Conservation (phyloP, 2,888 invertebrate genomes). For the Melinaea marsaeus region DNA sequence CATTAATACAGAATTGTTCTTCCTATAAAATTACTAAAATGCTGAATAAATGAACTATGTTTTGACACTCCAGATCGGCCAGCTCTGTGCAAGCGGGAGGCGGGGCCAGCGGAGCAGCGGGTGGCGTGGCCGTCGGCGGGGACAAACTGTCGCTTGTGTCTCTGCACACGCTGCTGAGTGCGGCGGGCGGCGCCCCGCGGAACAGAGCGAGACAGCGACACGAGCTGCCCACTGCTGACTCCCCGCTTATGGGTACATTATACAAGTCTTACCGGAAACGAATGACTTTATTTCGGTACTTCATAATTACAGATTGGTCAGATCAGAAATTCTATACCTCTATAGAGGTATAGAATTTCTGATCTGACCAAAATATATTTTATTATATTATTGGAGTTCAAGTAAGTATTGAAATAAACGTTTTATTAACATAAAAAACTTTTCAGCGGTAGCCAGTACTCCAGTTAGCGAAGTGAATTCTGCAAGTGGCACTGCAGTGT, state of each 20-base stretch:
- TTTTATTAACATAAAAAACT: background rate
- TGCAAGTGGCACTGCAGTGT: conserved; percentile 43
- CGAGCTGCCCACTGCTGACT: conserved; percentile 47
- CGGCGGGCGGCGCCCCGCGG: conserved; percentile 40
- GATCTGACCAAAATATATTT: no score
- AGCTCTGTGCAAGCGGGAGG: conserved; percentile 52
- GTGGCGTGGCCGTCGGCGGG: conserved; percentile 47
- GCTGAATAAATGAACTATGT: no score
- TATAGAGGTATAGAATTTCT: no score
- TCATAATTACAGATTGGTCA: background rate
- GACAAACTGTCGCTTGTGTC: conserved; percentile 67
- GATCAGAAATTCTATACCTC: no score
- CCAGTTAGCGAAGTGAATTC: conserved; percentile 48
- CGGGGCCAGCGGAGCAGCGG: conserved; percentile 40
- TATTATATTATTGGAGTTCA: no score
- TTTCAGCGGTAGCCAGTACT: conserved; percentile 54
- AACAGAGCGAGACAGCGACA: conserved; percentile 38
- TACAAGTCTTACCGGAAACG: no score
- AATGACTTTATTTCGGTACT: background rate
- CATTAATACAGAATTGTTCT: no score
- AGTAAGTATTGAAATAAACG: no score
- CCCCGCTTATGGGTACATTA: conserved; percentile 47
- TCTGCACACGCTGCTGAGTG: conserved; percentile 65
- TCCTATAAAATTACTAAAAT: no score
- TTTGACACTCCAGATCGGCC: conserved; percentile 45